Evolutionary conservation across 2,113 vertebrate species (phyloP), one percentile per base, ranked within the genome.

Genomic region (Chlamydotis undulata): DNA sequence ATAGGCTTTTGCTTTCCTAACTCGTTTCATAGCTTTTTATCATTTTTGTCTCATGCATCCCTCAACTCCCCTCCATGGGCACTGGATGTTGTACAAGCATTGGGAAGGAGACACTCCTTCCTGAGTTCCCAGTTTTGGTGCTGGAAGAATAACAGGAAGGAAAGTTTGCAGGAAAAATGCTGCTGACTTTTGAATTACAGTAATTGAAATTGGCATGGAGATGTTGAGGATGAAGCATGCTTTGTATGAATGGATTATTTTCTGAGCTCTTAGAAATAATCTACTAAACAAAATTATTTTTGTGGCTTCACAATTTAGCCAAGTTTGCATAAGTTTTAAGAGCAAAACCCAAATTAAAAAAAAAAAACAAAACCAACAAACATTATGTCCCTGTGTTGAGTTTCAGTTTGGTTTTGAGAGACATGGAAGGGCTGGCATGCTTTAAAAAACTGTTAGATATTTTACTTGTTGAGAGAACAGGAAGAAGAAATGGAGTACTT

Each of bases 41-140:
- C 6, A 4, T 56, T 90, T 80, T 74, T 65, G 19, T 61, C 29
- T 78, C 3, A 0, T 49, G 50, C 43, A 84, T 77, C 16, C 19
- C 19, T 78, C 17, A 39, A 1, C 19, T 75, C 5, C 22, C 4
- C 0, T 0, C 1, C 9, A 1, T 29, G 41, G 12, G 12, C 17
- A 19, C 35, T 39, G 68, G 8, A 29, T 65, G 24, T 45, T 4
- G 0, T 56, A 21, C 7, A 52, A 83, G 41, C 8, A 7, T 35
- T 52, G 12, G 41, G 41, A 90, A 92, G 41, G 41, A 89, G 33
- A 21, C 1, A 0, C 3, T 37, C 14, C 45, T 91, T 63, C 29
- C 16, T 12, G 26, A 87, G 10, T 84, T 95, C 8, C 12, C 18
- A 65, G 22, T 87, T 91, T 75, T 37, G n/a, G 12, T 84, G 35